Evolutionary conservation across 2,888 invertebrate genomes (phyloP).

Genomic region (Drosophila barbarae): DNA sequence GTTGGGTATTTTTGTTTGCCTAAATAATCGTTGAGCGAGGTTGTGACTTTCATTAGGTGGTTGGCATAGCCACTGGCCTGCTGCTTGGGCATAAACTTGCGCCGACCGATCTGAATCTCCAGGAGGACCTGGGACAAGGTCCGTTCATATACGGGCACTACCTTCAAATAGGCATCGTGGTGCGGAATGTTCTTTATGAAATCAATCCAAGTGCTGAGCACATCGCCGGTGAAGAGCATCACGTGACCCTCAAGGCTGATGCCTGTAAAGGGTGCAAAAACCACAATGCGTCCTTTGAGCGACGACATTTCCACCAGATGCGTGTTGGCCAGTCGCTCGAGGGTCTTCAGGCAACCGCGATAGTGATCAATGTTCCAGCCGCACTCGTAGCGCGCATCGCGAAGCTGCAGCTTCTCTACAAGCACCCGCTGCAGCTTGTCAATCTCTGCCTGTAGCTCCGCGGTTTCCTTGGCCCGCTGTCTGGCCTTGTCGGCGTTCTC

Average conservation of each 20-base stretch:
- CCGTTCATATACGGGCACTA: conserved; percentile 91
- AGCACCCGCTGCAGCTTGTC: conserved; percentile 78
- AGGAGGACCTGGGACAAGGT: conserved; percentile 90
- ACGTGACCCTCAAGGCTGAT: conserved; percentile 94
- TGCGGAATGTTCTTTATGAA: conserved; percentile 89
- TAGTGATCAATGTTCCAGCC: conserved; percentile 95
- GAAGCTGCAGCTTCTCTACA: conserved; percentile 80
- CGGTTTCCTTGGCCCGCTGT: conserved; percentile 84
- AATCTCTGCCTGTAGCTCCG: conserved; percentile 88
- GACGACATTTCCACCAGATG: conserved; percentile 86
- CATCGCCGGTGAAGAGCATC: conserved; percentile 94
- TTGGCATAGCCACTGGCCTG: conserved; percentile 92
- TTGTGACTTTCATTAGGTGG: conserved; percentile 90
- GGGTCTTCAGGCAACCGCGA: conserved; percentile 92
- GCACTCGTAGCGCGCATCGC: conserved; percentile 87
- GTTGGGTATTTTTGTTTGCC: conserved; percentile 85
- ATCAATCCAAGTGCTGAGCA: conserved; percentile 95
- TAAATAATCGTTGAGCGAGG: conserved; percentile 89
- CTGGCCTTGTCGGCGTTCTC: conserved; percentile 85
- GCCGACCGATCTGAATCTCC: conserved; percentile 90
- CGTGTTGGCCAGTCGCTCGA: conserved; percentile 87
- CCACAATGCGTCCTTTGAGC: conserved; percentile 87
- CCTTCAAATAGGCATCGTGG: conserved; percentile 86
- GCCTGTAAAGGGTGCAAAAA: conserved; percentile 94
- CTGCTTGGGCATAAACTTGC: conserved; percentile 95